Evolutionary conservation across 2,113 vertebrate species (phyloP).

Genomic region (Eulemur macaco): DNA sequence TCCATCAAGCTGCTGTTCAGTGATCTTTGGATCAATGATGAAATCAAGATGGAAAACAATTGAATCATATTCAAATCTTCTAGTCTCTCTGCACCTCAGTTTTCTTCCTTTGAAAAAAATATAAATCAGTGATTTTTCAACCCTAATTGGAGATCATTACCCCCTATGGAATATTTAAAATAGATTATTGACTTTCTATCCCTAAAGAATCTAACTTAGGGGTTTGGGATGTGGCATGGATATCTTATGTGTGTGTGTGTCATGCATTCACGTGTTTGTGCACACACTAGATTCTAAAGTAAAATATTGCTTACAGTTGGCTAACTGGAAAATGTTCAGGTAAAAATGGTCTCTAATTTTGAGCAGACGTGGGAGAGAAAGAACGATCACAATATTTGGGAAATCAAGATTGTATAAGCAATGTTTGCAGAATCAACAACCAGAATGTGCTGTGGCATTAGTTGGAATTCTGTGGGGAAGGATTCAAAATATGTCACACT

Average conservation of each 20-base stretch:
- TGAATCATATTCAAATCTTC: background rate
- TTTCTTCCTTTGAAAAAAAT: background rate
- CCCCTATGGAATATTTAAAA: background rate
- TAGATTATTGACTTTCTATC: too few species aligned
- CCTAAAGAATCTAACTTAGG: background rate
- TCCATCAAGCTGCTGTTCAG: too few species aligned
- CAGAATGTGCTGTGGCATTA: background rate
- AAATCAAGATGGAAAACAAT: too few species aligned
- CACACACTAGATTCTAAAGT: background rate
- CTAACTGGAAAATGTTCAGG: background rate
- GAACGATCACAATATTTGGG: background rate
- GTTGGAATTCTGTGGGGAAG: background rate
- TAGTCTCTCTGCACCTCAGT: background rate
- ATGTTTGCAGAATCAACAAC: background rate
- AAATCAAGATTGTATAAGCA: background rate
- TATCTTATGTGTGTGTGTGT: background rate
- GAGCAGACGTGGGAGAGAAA: background rate
- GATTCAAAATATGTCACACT: background rate
- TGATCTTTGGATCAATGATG: too few species aligned
- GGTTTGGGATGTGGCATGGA: background rate
- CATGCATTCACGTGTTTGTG: background rate
- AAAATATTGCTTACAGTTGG: background rate
- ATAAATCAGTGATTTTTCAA: background rate
- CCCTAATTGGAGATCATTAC: background rate
- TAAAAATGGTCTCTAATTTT: background rate